Evolutionary conservation across 2,113 vertebrate genomes (phyloP), one percentile per base, ranked within the genome.

Genomic region (Orthonyx spaldingii): DNA sequence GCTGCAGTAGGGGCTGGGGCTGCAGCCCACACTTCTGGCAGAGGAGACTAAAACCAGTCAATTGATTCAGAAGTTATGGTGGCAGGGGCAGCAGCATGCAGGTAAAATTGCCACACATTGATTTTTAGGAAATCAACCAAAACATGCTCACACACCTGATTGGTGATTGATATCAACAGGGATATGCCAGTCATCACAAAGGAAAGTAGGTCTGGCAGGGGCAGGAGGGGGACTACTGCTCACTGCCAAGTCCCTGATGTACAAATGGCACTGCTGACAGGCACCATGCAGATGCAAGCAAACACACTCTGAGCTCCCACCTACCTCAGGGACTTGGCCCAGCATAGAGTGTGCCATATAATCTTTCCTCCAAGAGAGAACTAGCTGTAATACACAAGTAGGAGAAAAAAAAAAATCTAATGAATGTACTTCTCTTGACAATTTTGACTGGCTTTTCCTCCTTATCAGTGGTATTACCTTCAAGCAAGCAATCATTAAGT

Each of bases 401-500:
- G 35, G 6, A 84, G 23, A 1, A 7, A 28, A 64, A 85, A 89
- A 87, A 82, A 11, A 11, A 17, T 3, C 61, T 65, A 78, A 83
- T 26, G 1, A 83, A 92, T 35, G 35, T 50, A 84, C 47, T 85
- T 79, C 61, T 79, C 44, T 63, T 10, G 46, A 81, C 46, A 49
- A 77, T 94, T 91, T 64, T 90, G n/a, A 94, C 60, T 57, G 56
- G 30, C 26, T 90, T 94, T 93, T 86, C 72, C 21, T 80, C 72
- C 87, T 96, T 96, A 96, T 90, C 93, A 88, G 50, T 46, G 56
- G 85, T 78, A 80, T 86, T 94, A 90, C 96, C 96, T 97, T 94
- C 91, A 94, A 94, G 88, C 96, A 95, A 96, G 88, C 91, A 97
- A 94, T 95, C 91, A 93, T 89, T 94, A 98, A 90, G 76, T 91